Base-by-base conservation (phyloP, 2,888 invertebrate genomes). In the Ophion obscuratus region DNA sequence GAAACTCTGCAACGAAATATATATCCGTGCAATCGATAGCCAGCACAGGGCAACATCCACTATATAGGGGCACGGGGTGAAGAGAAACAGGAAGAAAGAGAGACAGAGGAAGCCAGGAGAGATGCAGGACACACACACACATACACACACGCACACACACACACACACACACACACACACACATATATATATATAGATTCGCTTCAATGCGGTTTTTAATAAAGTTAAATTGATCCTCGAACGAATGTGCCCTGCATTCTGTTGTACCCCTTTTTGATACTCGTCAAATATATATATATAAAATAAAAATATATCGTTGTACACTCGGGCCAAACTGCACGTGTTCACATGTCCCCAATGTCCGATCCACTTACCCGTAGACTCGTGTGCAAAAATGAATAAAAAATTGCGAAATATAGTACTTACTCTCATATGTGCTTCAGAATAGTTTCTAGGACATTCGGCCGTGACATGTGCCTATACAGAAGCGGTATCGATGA, bases 151-250 rank as follows among this genome's bases (percentile, higher is more conserved):
- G 2, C 2, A 24, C 2, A 24, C 59, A 57, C 24, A 62, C 24
- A 24, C 24, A 24, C 24, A 24, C 24, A 24, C 24, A 24, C 24
- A 24, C 24, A 24, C 1, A 24, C 1, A 24, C 2, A 24, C 2
- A 24, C 2, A 24, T 53, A 57, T 31, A 31, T 36, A 75, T 61
- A 62, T 67, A 77, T 68, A 76, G 73, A 68, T 61, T 85, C 80
- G 79, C 66, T 82, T 86, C 87, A 87, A 80, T 88, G 85, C 88
- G 87, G 82, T 87, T 88, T 88, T 88, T 88, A 88, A 87, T 88
- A 87, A 87, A 88, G 84, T 88, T 83, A 83, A 87, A 87, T 88
- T 88, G 87, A 88, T 85, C 87, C 87, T 77, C 87, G 73, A 86
- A 83, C 85, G 85, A 84, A 84, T 77, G 74, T 75, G 71, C 67